Percentiles rank a stretch among this genome's conserved stretches.
Conservation (phyloP, 2,797 vertebrate genomes). For the Pygocentrus nattereri region DNA sequence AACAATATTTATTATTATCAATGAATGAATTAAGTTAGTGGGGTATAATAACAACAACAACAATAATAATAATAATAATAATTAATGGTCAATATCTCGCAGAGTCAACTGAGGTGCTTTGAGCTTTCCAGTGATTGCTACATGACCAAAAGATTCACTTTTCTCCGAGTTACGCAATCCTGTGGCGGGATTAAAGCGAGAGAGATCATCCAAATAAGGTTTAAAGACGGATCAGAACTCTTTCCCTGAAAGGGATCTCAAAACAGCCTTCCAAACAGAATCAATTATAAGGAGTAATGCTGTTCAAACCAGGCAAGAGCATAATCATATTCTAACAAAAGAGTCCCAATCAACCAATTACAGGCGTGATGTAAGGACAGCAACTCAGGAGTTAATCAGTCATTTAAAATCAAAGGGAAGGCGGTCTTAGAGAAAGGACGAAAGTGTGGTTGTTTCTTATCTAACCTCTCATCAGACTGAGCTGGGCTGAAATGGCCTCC, state of each 20-base stretch:
- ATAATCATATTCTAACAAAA: neutral
- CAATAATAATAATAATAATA: too few relatives aligned
- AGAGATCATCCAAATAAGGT: conserved; percentile 32
- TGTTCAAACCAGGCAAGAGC: neutral
- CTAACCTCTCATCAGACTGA: conserved; percentile 44
- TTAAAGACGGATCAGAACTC: conserved; percentile 13
- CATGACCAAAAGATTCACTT: conserved; percentile 36
- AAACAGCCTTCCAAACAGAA: neutral
- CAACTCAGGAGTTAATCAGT: neutral
- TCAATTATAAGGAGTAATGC: conserved; percentile 4
- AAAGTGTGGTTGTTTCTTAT: conserved; percentile 3
- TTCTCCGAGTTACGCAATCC: conserved; percentile 43
- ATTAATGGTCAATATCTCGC: neutral
- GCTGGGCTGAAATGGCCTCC: conserved; percentile 22
- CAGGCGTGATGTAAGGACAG: neutral
- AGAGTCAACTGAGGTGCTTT: neutral
- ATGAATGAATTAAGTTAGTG: too few relatives aligned
- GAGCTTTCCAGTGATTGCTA: conserved; percentile 5
- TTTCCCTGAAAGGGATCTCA: conserved; percentile 1
- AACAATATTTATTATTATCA: too few relatives aligned
- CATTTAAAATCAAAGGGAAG: conserved; percentile 7
- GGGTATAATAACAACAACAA: too few relatives aligned
- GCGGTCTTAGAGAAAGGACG: neutral
- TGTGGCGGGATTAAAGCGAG: conserved; percentile 36
- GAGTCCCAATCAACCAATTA: neutral